These are phyloP conservation scores for Alethe diademata DNA, from an alignment of 2,113 vertebrate species.

Conservation along the genomic window DNA sequence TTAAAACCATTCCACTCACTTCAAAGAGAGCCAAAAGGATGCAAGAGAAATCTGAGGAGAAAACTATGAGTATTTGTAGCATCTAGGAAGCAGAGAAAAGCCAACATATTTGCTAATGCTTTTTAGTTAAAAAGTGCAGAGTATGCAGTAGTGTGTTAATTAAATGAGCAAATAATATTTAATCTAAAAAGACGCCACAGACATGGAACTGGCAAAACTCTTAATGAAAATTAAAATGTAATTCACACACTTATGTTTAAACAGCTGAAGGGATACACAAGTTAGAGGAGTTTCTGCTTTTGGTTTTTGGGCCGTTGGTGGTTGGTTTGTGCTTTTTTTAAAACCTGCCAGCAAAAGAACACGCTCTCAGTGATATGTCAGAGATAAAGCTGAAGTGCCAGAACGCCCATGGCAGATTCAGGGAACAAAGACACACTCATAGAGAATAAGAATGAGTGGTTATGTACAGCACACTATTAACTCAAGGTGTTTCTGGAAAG, in stretches of 20 bases:
- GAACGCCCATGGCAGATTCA: conserved; percentile 14
- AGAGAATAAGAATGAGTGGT: not conserved
- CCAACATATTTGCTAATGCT: not conserved
- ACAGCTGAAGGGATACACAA: not conserved
- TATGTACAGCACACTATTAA: not conserved
- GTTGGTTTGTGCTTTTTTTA: not conserved
- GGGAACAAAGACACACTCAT: conserved; percentile 19
- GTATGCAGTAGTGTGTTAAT: not conserved
- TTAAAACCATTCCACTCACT: conserved; percentile 44
- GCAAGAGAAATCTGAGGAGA: not conserved
- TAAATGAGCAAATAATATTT: not conserved
- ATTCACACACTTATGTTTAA: not conserved
- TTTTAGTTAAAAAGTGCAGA: not conserved
- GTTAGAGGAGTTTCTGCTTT: not conserved
- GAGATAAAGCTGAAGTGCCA: conserved; percentile 38
- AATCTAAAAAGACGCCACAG: not conserved
- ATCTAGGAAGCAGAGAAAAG: not conserved
- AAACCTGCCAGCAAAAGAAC: conserved; percentile 8
- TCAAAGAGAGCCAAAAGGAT: conserved; percentile 31
- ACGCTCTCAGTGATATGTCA: not conserved
- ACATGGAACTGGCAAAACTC: not conserved
- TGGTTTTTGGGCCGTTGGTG: not conserved
- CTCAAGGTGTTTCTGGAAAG: conserved; percentile 15
- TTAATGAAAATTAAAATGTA: not conserved
- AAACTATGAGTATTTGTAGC: not conserved